These are phyloP conservation scores for Mirounga angustirostris DNA, from an alignment of 2,113 vertebrate genomes.

Conservation along the genomic window DNA sequence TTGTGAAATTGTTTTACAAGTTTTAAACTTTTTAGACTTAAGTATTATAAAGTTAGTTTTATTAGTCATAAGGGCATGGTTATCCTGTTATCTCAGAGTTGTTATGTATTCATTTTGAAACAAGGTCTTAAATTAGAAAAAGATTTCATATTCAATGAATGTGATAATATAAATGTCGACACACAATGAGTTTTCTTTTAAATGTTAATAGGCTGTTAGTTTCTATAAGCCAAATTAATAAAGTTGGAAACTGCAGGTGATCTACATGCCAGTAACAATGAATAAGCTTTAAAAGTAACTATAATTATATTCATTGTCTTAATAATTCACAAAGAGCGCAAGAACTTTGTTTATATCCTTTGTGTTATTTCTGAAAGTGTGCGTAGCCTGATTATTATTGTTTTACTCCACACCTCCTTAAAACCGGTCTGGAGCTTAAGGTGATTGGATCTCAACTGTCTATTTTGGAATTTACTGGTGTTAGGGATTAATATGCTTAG, in stretches of 20 bases:
- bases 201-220: not conserved
- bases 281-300: constrained; percentile 43
- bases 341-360: constrained; percentile 34
- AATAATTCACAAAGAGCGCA: not conserved
- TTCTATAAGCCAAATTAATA: constrained; percentile 47
- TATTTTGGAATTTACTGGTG: constrained; percentile 24
- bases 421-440: constrained; percentile 42
- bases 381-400: constrained; percentile 15
- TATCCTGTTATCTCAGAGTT: constrained; percentile 14
- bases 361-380: constrained; percentile 10
- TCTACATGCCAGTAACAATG: not conserved
- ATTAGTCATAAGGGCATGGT: not conserved
- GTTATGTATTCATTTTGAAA: constrained; percentile 13
- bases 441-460: constrained; percentile 34
- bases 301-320: constrained; percentile 31
- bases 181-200: not conserved
- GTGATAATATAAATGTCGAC: not conserved
- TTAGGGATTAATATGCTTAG: constrained; percentile 48
- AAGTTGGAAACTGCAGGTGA: not conserved
- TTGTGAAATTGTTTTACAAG: constrained; percentile 13
- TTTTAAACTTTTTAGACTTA: constrained; percentile 45
- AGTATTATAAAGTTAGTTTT: constrained; percentile 29
- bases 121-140: constrained; percentile 26
- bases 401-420: not conserved
- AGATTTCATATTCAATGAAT: not conserved